Conservation (phyloP, 2,797 vertebrate species). For the Sebastes cheni region DNA sequence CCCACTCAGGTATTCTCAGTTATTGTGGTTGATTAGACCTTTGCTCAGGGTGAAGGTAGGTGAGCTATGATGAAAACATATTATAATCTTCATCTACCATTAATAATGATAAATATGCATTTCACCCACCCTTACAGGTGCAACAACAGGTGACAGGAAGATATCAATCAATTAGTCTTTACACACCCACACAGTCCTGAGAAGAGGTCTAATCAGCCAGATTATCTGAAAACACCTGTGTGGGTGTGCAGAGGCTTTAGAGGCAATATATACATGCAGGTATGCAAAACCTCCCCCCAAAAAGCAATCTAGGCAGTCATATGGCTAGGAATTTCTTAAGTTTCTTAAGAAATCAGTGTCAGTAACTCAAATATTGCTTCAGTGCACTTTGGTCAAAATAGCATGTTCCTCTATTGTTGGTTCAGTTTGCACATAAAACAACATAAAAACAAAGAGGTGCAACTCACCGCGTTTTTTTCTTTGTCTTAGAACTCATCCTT, state of each 20-base stretch:
- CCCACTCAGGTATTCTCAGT: too few species aligned
- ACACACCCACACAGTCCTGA: too few species aligned
- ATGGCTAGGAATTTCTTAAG: not conserved
- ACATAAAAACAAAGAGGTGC: not conserved
- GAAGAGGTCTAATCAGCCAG: too few species aligned
- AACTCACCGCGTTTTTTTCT: conserved; percentile 64
- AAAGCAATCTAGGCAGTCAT: not conserved
- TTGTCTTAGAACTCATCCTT: conserved; percentile 65
- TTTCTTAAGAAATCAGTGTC: not conserved
- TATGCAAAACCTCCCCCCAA: not conserved
- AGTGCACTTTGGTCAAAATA: not conserved
- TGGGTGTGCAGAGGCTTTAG: too few species aligned
- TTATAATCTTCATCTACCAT: too few species aligned
- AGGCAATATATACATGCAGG: not conserved
- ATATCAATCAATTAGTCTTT: too few species aligned
- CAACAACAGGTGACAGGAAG: too few species aligned
- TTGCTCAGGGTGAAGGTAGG: too few species aligned
- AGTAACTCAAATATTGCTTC: not conserved
- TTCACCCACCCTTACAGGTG: fast-evolving
- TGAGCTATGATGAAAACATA: too few species aligned
- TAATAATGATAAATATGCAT: too few species aligned
- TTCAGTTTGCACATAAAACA: not conserved
- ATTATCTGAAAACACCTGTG: too few species aligned
- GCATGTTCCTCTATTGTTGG: not conserved
- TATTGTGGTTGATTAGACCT: too few species aligned